Evolutionary conservation across 2,113 vertebrate species (phyloP), one percentile per base, ranked within the genome.

Genomic region (Pongo pygmaeus): DNA sequence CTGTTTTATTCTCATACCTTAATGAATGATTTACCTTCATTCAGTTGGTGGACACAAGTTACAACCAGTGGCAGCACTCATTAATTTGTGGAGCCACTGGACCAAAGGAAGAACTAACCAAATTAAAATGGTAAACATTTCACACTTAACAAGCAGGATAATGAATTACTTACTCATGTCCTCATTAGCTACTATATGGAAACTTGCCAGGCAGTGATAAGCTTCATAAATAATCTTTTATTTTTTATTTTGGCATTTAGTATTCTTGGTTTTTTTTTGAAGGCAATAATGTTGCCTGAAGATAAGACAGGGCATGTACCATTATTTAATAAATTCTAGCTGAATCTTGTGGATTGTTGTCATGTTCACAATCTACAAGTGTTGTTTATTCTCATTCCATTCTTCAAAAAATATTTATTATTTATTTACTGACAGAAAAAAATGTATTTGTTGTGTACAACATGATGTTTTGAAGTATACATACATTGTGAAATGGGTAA

Each of bases 131-230:
- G 88, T 43, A 97, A 91, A 92, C 86, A 96, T 84, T 64, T 88
- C 94, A 84, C n/a, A 91, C 77, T 89, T 67, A 86, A 89, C 81
- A 88, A 81, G 92, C 5, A 80, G 43, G 78, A 83, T 85, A 94
- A 97, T 89, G 83, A 97, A 97, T 96, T 91, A 85, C 23, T 72
- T 83, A 88, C 90, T 92, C 91, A 38, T 9, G 52, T 84, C 93
- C 97, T 97, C 98, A 97, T 93, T 81, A 96, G 50, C 64, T 93
- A 61, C 85, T 92, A 1, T 89, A 87, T 92, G 97, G 96, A 98
- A 96, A 97, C 70, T 92, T 91, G 96, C 84, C 95, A 91, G 48
- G 57, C 10, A 80, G 89, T 55, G 93, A 96, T 97, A 97, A 94
- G 91, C 72, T 97, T 97, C 90, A 96, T 91, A 92, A 69, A 1